phyloP scores from a whole-genome alignment of 2,797 vertebrate genomes.

The Neosalanx taihuensis region DNA sequence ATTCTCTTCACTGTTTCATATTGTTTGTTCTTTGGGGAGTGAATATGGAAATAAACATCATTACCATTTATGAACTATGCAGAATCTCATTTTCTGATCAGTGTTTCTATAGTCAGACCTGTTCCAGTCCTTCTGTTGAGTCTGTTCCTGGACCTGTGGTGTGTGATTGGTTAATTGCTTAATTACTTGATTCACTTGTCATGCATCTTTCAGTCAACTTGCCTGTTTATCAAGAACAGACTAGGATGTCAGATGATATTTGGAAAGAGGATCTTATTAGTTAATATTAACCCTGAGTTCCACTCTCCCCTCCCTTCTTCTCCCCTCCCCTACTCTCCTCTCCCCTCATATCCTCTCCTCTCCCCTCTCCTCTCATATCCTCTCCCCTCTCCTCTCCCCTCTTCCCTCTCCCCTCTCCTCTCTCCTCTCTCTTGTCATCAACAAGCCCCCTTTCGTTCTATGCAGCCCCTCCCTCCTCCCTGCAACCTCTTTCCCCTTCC shows the following conservation, averaged over 20 bases:
- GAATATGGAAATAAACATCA: too few species aligned
- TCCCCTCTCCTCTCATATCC: background rate
- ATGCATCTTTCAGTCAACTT: too few species aligned
- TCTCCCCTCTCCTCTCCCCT: background rate
- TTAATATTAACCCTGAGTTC: too few species aligned
- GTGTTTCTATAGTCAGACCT: too few species aligned
- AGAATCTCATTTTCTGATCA: too few species aligned
- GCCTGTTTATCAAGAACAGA: background rate
- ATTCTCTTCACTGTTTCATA: too few species aligned
- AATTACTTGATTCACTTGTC: too few species aligned
- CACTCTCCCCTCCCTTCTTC: conserved; percentile 38
- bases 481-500: conserved; percentile 4
- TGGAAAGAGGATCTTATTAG: conserved; percentile 49
- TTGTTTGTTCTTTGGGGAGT: too few species aligned
- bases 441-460: conserved; percentile 64
- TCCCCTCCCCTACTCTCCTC: conserved; percentile 15
- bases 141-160: too few species aligned
- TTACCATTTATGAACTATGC: too few species aligned
- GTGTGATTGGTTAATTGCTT: too few species aligned
- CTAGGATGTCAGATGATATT: background rate
- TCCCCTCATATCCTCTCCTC: conserved; percentile 21
- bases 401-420: background rate
- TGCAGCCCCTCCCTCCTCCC: conserved; percentile 40
- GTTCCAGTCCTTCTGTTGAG: too few species aligned
- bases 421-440: conserved; percentile 28